Percentiles rank a stretch among this genome's conserved stretches.
phyloP scores from a whole-genome alignment of 2,113 vertebrate species.

The Pedetes capensis region DNA sequence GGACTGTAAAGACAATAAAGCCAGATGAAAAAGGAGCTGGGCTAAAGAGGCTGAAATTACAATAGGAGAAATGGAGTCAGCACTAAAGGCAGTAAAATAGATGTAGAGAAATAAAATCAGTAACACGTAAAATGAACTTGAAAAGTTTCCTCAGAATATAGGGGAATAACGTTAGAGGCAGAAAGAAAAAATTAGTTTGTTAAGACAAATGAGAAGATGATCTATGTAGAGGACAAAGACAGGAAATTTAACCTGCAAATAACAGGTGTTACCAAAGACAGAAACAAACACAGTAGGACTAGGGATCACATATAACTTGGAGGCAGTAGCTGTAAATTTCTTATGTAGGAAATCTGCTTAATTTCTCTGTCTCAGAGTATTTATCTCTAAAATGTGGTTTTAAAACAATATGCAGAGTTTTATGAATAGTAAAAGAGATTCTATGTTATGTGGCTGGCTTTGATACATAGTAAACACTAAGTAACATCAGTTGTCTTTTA shows the following conservation, averaged over 20 bases:
- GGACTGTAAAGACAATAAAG: neutral
- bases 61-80: neutral
- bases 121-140: neutral
- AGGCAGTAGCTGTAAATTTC: neutral
- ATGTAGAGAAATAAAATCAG: neutral
- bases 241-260: neutral
- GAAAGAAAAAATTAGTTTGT: neutral
- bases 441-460: neutral
- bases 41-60: neutral
- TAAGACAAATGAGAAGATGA: neutral
- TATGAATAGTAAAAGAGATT: neutral
- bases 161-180: neutral
- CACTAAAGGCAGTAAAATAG: neutral
- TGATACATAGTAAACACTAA: neutral
- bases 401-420: neutral
- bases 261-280: neutral
- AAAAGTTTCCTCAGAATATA: neutral
- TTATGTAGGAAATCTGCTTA: neutral
- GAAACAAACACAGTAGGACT: neutral
- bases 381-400: neutral
- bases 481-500: neutral
- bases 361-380: neutral
- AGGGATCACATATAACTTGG: neutral
- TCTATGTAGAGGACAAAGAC: neutral
- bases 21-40: neutral